Conservation (phyloP, 2,797 vertebrate species). For the Synanceia verrucosa region DNA sequence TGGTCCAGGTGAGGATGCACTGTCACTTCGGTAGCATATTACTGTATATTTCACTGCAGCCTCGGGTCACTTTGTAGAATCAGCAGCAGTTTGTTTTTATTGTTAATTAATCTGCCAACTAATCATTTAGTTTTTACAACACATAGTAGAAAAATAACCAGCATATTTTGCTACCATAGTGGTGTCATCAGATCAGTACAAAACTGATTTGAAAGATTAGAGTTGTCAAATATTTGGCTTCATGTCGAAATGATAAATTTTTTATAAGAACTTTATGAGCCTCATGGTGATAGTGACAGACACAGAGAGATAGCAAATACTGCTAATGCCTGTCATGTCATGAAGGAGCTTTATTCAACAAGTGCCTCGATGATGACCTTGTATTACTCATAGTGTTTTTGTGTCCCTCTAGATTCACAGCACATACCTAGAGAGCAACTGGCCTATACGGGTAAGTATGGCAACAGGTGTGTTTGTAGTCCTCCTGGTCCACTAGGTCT, state of each 20-base stretch:
- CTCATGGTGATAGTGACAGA: too few relatives aligned
- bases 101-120: background rate
- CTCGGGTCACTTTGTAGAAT: background rate
- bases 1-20: constrained; percentile 89
- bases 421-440: constrained; percentile 98
- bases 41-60: background rate
- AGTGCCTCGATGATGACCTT: background rate
- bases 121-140: background rate
- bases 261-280: too few relatives aligned
- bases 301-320: too few relatives aligned
- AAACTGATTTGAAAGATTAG: too few relatives aligned
- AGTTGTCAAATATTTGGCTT: background rate
- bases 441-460: constrained; percentile 95
- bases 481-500: background rate
- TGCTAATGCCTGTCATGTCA: background rate
- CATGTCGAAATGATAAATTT: background rate
- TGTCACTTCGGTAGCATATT: background rate
- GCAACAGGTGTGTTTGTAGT: background rate
- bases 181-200: background rate
- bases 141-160: background rate
- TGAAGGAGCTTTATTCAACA: background rate
- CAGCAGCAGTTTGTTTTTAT: background rate
- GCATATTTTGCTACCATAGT: background rate
- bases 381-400: background rate
- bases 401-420: constrained; percentile 89